A percentile compares a stretch with the other conserved stretches of the same genome.
Evolutionary conservation across 2,113 vertebrate species (phyloP).

Genomic region (Nyctibius bracteatus): DNA sequence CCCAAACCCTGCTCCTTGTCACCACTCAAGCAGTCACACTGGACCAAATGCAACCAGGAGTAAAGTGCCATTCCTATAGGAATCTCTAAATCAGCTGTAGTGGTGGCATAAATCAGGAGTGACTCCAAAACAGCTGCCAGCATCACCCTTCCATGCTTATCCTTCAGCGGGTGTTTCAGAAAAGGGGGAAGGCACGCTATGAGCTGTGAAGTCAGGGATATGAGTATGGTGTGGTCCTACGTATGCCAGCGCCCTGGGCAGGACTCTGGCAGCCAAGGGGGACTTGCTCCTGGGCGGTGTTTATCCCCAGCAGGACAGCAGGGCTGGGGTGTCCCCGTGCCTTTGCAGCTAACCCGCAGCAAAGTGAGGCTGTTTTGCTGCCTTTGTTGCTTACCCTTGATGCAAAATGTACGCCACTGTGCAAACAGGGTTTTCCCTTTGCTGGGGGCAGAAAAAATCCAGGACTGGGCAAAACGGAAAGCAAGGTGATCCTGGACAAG

Average conservation of each 20-base stretch:
- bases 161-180: not conserved
- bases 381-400: not conserved
- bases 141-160: not conserved
- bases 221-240: not conserved
- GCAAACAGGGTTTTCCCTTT: not conserved
- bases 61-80: not conserved
- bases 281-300: accelerated
- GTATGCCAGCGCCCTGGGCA: accelerated
- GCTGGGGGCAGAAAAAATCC: not conserved
- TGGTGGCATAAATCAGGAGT: not conserved
- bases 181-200: accelerated
- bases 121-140: not conserved
- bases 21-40: not conserved
- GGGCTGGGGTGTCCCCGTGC: not conserved
- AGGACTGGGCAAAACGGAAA: not conserved
- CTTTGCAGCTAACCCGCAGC: not conserved
- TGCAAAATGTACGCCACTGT: accelerated
- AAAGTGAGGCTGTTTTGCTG: not conserved
- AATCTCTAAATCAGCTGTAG: not conserved
- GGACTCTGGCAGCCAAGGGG: not conserved
- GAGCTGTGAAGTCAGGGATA: not conserved
- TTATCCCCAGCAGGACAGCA: not conserved
- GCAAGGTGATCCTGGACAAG: not conserved
- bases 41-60: not conserved
- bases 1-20: not conserved